Evolutionary conservation across 2,113 vertebrate genomes (phyloP).

Genomic region (Hippocampus barbouri): DNA sequence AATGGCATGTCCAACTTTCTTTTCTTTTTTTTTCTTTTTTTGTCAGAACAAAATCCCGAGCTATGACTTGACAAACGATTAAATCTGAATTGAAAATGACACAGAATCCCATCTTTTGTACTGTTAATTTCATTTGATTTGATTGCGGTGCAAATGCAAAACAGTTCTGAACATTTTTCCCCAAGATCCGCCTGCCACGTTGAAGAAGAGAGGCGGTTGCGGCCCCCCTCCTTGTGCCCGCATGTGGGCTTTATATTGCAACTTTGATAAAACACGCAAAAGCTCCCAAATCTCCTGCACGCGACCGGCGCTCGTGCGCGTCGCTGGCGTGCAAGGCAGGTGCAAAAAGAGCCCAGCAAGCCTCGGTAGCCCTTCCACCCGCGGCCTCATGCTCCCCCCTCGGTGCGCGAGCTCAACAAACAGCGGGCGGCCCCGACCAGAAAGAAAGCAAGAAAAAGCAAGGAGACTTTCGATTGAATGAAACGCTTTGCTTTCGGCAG

Average conservation of each 20-base stretch:
- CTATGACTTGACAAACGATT: not conserved
- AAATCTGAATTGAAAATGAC: not conserved
- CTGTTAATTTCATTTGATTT: too few relatives aligned
- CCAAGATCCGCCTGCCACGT: slow-evolving; percentile 4
- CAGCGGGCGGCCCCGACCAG: slow-evolving; percentile 12
- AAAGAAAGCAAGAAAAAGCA: slow-evolving; percentile 10
- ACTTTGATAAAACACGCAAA: slow-evolving; percentile 79
- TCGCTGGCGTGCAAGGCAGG: slow-evolving; percentile 63
- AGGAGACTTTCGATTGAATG: slow-evolving; percentile 61
- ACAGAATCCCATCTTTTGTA: not conserved
- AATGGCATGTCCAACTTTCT: too few relatives aligned
- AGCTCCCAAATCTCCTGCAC: slow-evolving; percentile 75
- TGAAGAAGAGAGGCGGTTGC: slow-evolving; percentile 21
- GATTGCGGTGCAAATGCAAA: not conserved
- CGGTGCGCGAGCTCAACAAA: slow-evolving; percentile 56
- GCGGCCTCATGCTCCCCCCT: slow-evolving; percentile 57
- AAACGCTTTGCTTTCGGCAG: slow-evolving; percentile 54
- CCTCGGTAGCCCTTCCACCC: slow-evolving; percentile 24
- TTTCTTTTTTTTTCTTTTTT: not conserved
- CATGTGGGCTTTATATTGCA: slow-evolving; percentile 39
- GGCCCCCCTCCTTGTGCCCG: slow-evolving; percentile 4
- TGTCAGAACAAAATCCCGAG: not conserved
- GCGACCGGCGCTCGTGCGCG: slow-evolving; percentile 69
- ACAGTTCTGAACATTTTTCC: slow-evolving; percentile 15
- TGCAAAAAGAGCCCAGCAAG: slow-evolving; percentile 62